Conservation (phyloP, 2,113 vertebrate genomes). For the Anguilla rostrata region DNA sequence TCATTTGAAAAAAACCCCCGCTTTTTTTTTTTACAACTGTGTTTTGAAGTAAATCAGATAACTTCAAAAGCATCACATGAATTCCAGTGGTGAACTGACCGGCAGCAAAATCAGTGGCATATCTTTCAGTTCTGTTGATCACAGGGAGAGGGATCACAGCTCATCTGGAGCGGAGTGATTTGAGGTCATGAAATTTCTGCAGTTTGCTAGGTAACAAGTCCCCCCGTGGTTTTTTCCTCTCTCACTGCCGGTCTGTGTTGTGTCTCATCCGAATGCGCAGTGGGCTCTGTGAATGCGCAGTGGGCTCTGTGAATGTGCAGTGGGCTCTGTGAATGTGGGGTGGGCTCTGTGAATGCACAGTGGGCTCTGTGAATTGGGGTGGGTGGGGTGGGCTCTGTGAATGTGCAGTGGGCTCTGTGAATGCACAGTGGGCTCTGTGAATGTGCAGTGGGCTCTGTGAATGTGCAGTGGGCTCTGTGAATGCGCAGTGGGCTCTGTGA, state of each 20-base stretch:
- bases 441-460: too few species aligned
- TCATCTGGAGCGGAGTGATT: not conserved
- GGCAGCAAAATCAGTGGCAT: not conserved
- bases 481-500: too few species aligned
- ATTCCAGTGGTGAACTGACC: not conserved
- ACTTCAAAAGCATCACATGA: not conserved
- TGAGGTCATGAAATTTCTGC: not conserved
- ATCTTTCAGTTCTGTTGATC: not conserved
- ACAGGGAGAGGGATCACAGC: not conserved
- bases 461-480: too few species aligned
- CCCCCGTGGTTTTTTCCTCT: not conserved
- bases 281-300: too few species aligned
- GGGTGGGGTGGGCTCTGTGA: not conserved
- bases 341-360: not conserved
- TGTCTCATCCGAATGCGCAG: not conserved
- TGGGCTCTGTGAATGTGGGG: too few species aligned
- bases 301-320: too few species aligned
- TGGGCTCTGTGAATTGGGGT: too few species aligned
- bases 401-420: too few species aligned
- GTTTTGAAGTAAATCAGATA: not conserved
- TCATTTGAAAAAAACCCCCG: too few species aligned
- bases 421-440: too few species aligned
- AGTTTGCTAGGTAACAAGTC: not conserved
- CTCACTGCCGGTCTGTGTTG: not conserved
- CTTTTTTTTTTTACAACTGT: not conserved